Evolutionary conservation across 2,888 invertebrate genomes (phyloP).

Genomic region (Leucoptera coffeella): DNA sequence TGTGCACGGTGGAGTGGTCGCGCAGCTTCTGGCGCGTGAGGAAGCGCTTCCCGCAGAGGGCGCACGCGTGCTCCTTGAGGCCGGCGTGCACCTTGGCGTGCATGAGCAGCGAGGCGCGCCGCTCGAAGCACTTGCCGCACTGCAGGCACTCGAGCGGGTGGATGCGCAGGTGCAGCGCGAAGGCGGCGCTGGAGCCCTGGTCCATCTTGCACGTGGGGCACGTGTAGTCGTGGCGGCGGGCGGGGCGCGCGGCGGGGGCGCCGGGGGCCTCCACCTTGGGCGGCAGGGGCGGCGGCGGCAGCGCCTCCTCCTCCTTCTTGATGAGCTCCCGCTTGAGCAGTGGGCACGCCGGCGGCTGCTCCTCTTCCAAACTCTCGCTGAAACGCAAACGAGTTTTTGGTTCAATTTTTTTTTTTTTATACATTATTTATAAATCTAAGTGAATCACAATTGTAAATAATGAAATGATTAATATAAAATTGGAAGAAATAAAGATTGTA

Average conservation of each 20-base stretch:
- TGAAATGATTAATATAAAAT: too few species aligned
- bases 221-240: conserved; percentile 20
- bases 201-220: conserved; percentile 49
- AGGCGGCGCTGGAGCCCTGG: conserved; percentile 62
- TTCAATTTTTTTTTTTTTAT: too few species aligned
- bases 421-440: too few species aligned
- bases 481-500: too few species aligned
- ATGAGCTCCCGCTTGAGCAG: too few species aligned
- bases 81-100: conserved; percentile 77
- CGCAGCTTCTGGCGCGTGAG: conserved; percentile 73
- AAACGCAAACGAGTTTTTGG: too few species aligned
- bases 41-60: conserved; percentile 76
- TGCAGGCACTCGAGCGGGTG: conserved; percentile 80
- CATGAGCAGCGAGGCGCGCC: conserved; percentile 66
- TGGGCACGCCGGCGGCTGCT: conserved; percentile 15
- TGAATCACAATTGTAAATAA: too few species aligned
- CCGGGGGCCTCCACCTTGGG: too few species aligned
- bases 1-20: conserved; percentile 79
- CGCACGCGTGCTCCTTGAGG: conserved; percentile 70
- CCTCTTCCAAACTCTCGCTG: too few species aligned
- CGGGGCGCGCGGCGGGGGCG: too few species aligned
- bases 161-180: conserved; percentile 66
- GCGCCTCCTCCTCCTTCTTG: too few species aligned
- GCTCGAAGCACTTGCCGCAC: conserved; percentile 73
- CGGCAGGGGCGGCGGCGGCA: too few species aligned